These are phyloP conservation scores for Psylliodes chrysocephalus DNA, from an alignment of 2,888 invertebrate genomes.

Conservation along the genomic window DNA sequence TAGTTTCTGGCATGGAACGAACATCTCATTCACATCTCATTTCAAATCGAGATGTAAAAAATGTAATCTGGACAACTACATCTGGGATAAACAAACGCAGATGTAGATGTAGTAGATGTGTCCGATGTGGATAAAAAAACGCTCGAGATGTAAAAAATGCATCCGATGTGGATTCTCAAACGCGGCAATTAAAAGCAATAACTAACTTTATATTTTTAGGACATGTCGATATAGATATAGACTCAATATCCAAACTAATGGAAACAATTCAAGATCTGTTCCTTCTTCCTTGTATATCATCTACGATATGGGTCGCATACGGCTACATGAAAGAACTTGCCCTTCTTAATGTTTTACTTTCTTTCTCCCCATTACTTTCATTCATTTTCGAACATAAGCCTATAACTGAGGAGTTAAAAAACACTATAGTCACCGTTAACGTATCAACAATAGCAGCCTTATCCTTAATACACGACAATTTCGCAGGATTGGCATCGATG, in stretches of 20 bases:
- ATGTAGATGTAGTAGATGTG: too few species aligned
- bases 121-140: too few species aligned
- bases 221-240: neutral
- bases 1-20: too few species aligned
- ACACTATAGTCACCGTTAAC: constrained; percentile 11
- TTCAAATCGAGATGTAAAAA: too few species aligned
- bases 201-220: neutral
- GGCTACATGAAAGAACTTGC: neutral
- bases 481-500: neutral
- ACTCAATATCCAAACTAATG: neutral
- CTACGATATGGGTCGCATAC: neutral
- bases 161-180: too few species aligned
- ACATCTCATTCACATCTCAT: too few species aligned
- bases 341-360: neutral
- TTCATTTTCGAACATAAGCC: neutral
- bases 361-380: neutral
- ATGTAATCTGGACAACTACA: too few species aligned
- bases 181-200: too few species aligned
- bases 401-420: neutral
- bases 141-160: too few species aligned
- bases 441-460: neutral
- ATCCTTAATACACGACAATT: neutral
- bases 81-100: too few species aligned
- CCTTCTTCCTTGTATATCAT: neutral
- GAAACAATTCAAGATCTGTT: neutral